Conservation (phyloP, 2,888 invertebrate genomes). For the Scaptomyza caliginosa region DNA sequence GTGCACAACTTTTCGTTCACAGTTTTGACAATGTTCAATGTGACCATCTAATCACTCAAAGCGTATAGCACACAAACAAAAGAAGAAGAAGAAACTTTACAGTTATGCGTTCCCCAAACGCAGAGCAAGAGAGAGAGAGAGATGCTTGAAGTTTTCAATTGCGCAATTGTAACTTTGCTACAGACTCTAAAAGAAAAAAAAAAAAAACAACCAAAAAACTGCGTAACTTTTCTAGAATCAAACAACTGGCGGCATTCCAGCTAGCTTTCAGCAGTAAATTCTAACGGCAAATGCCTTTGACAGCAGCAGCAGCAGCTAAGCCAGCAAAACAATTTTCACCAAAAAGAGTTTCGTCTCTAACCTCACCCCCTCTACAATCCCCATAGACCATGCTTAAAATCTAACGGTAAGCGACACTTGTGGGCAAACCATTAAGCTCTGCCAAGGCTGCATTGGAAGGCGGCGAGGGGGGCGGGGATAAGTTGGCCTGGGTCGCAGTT, state of each 20-base stretch:
- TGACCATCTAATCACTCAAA: conserved; percentile 65
- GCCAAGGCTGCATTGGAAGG: neutral
- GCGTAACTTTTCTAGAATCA: conserved; percentile 55
- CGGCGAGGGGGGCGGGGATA: neutral
- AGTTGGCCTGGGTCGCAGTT: conserved; percentile 43
- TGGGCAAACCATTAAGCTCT: conserved; percentile 58
- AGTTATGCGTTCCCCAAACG: conserved; percentile 5
- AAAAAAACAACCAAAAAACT: conserved; percentile 23
- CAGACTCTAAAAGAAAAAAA: neutral
- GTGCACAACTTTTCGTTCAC: conserved; percentile 14
- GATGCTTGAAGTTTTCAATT: conserved; percentile 31
- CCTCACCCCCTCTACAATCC: too few species aligned
- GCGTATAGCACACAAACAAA: conserved; percentile 24
- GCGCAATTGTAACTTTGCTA: conserved; percentile 59
- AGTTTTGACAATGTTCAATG: conserved; percentile 28
- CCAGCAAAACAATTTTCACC: conserved; percentile 69
- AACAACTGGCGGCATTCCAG: conserved; percentile 62
- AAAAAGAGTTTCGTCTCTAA: conserved; percentile 17
- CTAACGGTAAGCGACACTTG: conserved; percentile 65
- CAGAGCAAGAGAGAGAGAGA: neutral
- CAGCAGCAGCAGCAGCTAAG: conserved; percentile 47
- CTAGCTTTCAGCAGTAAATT: conserved; percentile 36
- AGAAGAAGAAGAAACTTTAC: conserved; percentile 51
- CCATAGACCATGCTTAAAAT: conserved; percentile 34
- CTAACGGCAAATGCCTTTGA: conserved; percentile 58